Evolutionary conservation across 2,113 vertebrate species (phyloP).

Genomic region (Genyomyrus donnyi): DNA sequence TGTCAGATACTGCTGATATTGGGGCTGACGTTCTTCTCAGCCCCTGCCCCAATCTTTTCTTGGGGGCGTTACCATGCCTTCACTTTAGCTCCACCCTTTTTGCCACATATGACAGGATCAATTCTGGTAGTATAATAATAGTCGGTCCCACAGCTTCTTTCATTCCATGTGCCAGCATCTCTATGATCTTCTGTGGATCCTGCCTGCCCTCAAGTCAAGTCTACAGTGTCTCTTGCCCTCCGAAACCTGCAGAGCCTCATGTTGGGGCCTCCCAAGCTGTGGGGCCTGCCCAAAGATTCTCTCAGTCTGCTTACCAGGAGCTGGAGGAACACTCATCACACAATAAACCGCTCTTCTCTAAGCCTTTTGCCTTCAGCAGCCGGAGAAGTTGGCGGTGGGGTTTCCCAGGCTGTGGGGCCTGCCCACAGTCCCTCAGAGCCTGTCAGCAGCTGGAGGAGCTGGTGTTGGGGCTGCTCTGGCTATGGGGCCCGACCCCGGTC

Average conservation of each 20-base stretch:
- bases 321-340: slow-evolving; percentile 62
- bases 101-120: not conserved
- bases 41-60: not conserved
- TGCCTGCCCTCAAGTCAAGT: not conserved
- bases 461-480: slow-evolving; percentile 75
- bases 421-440: slow-evolving; percentile 40
- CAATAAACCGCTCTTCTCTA: not conserved
- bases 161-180: not conserved
- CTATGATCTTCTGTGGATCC: not conserved
- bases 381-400: slow-evolving; percentile 59
- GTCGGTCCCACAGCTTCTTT: not conserved
- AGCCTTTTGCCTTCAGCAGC: not conserved
- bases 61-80: not conserved
- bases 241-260: not conserved
- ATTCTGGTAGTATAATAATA: not conserved
- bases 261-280: not conserved
- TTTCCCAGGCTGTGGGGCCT: slow-evolving; percentile 60
- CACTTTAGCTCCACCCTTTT: not conserved
- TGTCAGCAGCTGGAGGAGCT: slow-evolving; percentile 79
- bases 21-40: not conserved
- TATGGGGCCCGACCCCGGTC: slow-evolving; percentile 60
- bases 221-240: not conserved
- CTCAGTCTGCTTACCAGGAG: slow-evolving; percentile 46
- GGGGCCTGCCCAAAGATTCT: not conserved
- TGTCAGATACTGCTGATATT: not conserved